Base-by-base conservation (phyloP, 2,797 vertebrate genomes). In the Myotis daubentonii region DNA sequence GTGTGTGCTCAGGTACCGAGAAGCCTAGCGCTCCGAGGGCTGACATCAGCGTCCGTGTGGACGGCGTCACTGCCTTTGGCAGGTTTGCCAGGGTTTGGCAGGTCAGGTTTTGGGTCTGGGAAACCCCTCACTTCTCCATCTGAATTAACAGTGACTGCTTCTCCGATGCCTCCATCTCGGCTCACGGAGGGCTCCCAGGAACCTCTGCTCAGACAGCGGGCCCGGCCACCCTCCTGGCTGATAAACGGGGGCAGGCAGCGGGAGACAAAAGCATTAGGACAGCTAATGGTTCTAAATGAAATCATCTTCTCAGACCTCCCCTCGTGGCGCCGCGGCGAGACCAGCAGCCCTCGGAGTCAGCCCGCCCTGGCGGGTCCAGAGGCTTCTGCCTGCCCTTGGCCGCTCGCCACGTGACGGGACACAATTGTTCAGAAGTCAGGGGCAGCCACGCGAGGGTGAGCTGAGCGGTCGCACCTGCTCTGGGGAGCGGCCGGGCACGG, bases 201-300 rank as follows among this genome's bases (percentile, higher is more conserved):
- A 5, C 72, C 44, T 1, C 25, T 2, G 71, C 36, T 38, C 70
- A 16, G 70, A 9, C 41, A 30, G 71, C 8, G 15, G 38, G 44
- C 28, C 44, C 3, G 3, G 72, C 74, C 30, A 13, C 10, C 2
- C 20, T 76, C 49, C 8, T 20, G 1, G 74, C n/a, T 22, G 11
- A 15, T 12, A 7, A 33, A 22, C 20, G 6, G 72, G 36, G 47
- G 28, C 10, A 25, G 47, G 74, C 74, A 33, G 30, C 11, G 1
- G 6, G 76, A 78, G 49, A 94, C n/a, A 57, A 16, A 84, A 66
- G 19, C 51, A 86, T 96, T 95, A 86, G 0, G 2, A 0, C 12
- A 74, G 55, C 66, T 23, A 25, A 80, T 16, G 86, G 62, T 75
- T 97, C 93, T 70, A 91, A 97, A 79, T 81, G 68, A 55, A 89